Conservation (phyloP, 1,140 invertebrate genomes). For the Branchinecta lynchi region DNA sequence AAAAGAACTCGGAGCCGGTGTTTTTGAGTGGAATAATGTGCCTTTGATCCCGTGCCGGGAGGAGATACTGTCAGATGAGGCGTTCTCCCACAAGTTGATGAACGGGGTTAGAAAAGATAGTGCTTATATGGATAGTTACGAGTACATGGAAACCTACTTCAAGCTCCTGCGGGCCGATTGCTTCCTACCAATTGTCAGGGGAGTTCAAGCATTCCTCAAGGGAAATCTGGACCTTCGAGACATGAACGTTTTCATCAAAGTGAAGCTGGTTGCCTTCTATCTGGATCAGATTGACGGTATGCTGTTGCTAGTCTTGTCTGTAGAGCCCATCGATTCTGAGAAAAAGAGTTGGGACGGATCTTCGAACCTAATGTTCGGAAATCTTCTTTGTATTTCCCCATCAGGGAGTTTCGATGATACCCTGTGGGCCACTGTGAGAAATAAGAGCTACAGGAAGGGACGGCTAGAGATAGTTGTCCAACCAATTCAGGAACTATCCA, state of each 20-base stretch:
- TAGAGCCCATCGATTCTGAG: slow-evolving; percentile 11
- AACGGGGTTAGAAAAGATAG: slow-evolving; percentile 11
- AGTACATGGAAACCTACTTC: slow-evolving; percentile 20
- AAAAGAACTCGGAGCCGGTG: neutral
- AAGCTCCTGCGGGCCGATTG: slow-evolving; percentile 16
- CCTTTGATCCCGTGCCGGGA: neutral
- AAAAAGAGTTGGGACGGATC: neutral
- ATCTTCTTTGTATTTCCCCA: slow-evolving; percentile 17
- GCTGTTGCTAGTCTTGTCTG: slow-evolving; percentile 8
- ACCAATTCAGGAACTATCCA: slow-evolving; percentile 12
- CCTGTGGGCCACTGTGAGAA: slow-evolving; percentile 11
- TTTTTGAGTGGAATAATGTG: slow-evolving; percentile 7
- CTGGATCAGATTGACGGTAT: slow-evolving; percentile 11
- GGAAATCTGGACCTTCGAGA: slow-evolving; percentile 14
- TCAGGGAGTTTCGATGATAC: slow-evolving; percentile 17
- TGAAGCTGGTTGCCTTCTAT: slow-evolving; percentile 14
- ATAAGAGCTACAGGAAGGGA: too few species aligned
- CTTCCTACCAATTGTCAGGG: slow-evolving; percentile 11
- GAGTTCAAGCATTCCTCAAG: slow-evolving; percentile 13
- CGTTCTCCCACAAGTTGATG: neutral
- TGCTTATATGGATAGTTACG: slow-evolving; percentile 13
- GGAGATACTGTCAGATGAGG: neutral
- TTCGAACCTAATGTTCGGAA: slow-evolving; percentile 10
- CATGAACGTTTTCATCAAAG: slow-evolving; percentile 16
- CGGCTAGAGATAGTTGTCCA: slow-evolving; percentile 12